phyloP scores from a whole-genome alignment of 1,140 invertebrate species.

The Hylyphantes graminicola region DNA sequence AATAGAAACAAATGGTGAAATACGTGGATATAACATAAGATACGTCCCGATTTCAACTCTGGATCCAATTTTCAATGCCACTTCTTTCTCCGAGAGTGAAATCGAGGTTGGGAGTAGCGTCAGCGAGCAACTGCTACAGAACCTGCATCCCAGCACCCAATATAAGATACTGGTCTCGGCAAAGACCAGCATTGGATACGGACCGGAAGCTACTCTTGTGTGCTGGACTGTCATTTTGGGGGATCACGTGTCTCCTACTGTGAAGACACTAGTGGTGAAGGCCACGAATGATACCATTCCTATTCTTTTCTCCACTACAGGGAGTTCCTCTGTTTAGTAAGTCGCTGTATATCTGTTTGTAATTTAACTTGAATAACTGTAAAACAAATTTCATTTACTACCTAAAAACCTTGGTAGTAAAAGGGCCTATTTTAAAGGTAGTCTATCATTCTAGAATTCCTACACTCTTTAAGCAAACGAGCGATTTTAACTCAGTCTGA shows the following conservation, averaged over 20 bases:
- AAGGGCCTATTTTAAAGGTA: too few species aligned
- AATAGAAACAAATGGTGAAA: slow-evolving; percentile 28
- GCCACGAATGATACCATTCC: slow-evolving; percentile 51
- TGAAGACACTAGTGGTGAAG: slow-evolving; percentile 15
- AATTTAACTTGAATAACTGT: too few species aligned
- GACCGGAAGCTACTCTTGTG: background rate
- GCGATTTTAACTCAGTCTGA: too few species aligned
- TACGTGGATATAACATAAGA: slow-evolving; percentile 35
- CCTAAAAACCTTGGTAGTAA: too few species aligned
- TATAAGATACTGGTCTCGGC: slow-evolving; percentile 5
- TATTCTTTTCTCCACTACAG: slow-evolving; percentile 45
- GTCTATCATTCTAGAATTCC: too few species aligned
- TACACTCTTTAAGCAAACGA: too few species aligned
- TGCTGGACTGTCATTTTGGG: slow-evolving; percentile 51
- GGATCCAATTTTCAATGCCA: slow-evolving; percentile 34
- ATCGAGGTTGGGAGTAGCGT: background rate
- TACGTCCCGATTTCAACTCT: slow-evolving; percentile 34
- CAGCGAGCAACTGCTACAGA: background rate
- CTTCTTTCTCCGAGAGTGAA: background rate
- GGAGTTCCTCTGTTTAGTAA: slow-evolving; percentile 52
- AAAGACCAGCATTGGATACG: slow-evolving; percentile 31
- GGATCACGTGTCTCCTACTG: slow-evolving; percentile 45
- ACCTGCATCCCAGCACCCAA: slow-evolving; percentile 49
- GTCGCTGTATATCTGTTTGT: background rate
- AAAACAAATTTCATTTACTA: too few species aligned